Conservation (phyloP, 2,797 vertebrate genomes). For the Avahi laniger region DNA sequence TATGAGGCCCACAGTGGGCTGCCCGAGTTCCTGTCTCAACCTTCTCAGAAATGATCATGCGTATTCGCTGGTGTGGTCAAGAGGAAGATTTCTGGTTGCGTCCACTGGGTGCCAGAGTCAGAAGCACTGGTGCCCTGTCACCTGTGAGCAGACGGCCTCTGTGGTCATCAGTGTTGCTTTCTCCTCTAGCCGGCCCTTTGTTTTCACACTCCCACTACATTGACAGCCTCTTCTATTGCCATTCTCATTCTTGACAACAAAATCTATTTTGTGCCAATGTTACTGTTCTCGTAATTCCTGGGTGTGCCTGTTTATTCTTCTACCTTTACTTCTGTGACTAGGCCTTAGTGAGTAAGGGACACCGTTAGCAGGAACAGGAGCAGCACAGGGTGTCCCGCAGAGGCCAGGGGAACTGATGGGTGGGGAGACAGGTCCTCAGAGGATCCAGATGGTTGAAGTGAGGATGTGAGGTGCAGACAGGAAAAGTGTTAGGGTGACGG, state of each 20-base stretch:
- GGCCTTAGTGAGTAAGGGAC: neutral
- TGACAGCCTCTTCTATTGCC: no score
- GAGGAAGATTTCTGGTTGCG: neutral
- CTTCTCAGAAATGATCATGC: neutral
- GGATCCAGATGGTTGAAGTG: neutral
- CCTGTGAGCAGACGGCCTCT: neutral
- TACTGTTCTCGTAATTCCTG: neutral
- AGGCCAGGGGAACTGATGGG: neutral
- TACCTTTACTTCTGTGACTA: neutral
- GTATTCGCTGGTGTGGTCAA: neutral
- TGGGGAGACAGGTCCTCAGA: neutral
- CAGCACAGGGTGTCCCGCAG: rapidly evolving
- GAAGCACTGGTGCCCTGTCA: neutral
- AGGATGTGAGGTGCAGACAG: neutral
- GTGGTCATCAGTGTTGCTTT: no score
- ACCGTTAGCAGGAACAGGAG: neutral
- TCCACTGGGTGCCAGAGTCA: neutral
- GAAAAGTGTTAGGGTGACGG: no score
- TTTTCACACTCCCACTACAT: rapidly evolving
- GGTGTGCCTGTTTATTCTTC: neutral
- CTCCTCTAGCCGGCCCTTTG: neutral
- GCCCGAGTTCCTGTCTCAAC: neutral
- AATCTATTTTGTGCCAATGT: rapidly evolving
- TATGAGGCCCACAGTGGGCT: neutral
- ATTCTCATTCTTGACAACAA: neutral